Evolutionary conservation across 2,888 invertebrate genomes (phyloP).

Genomic region (Muscina levida): DNA sequence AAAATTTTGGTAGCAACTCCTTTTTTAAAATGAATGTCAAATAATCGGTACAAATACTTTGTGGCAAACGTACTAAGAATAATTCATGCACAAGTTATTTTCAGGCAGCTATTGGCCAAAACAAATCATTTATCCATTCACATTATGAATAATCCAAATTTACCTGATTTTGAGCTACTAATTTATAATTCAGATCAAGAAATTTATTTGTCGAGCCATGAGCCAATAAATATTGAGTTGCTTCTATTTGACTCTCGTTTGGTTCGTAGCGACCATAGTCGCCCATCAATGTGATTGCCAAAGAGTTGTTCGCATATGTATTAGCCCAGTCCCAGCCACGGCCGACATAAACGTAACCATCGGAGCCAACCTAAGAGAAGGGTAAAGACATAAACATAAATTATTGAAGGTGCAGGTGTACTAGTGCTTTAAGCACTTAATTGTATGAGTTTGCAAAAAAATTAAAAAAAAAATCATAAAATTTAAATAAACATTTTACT

Average conservation of each 20-base stretch:
- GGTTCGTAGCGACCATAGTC: constrained; percentile 80
- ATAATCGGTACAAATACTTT: no score
- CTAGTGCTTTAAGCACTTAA: not conserved
- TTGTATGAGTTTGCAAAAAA: constrained; percentile 2
- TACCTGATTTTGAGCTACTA: constrained; percentile 82
- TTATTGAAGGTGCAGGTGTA: not conserved
- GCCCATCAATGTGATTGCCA: constrained; percentile 81
- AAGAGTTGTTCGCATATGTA: constrained; percentile 80
- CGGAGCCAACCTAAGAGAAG: constrained; percentile 80
- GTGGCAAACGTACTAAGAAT: no score
- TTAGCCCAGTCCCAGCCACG: constrained; percentile 82
- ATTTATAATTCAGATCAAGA: constrained; percentile 79
- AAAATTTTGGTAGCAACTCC: no score
- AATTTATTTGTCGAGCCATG: constrained; percentile 79
- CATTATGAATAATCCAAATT: no score
- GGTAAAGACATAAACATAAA: not conserved
- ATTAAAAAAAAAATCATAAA: not conserved
- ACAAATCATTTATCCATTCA: no score
- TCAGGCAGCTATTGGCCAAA: no score
- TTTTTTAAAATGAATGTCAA: no score
- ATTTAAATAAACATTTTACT: constrained; percentile 67
- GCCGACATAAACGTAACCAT: constrained; percentile 82
- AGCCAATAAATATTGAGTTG: constrained; percentile 79
- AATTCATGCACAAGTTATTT: no score
- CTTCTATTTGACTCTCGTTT: constrained; percentile 79